These are phyloP conservation scores for Trachymyrmex septentrionalis DNA, from an alignment of 1,140 invertebrate species.

Conservation along the genomic window DNA sequence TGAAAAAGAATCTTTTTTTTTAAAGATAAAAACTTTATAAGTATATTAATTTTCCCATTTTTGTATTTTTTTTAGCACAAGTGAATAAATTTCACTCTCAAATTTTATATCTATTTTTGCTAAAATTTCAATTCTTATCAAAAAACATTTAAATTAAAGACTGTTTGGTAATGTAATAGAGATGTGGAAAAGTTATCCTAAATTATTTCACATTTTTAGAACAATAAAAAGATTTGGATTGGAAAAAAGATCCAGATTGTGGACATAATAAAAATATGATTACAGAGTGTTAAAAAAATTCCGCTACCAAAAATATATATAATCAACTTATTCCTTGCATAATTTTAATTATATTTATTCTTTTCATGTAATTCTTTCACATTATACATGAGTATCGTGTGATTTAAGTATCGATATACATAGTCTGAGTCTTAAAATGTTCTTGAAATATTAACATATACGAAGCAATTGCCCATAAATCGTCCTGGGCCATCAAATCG, in stretches of 20 bases:
- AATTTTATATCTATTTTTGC: too few relatives aligned
- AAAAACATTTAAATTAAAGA: too few relatives aligned
- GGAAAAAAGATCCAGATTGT: too few relatives aligned
- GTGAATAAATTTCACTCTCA: too few relatives aligned
- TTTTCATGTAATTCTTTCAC: not conserved
- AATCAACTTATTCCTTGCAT: not conserved
- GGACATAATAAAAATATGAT: too few relatives aligned
- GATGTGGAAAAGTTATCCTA: too few relatives aligned
- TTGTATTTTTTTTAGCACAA: too few relatives aligned
- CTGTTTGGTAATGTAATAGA: too few relatives aligned
- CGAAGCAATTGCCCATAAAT: conserved; percentile 28
- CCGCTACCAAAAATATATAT: not conserved
- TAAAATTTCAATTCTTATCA: too few relatives aligned
- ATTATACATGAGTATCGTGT: not conserved
- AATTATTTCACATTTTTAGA: too few relatives aligned
- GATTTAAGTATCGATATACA: not conserved
- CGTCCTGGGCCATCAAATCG: conserved; percentile 1
- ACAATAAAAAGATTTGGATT: too few relatives aligned
- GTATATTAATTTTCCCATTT: not conserved
- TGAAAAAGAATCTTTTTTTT: not conserved
- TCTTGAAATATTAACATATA: conserved; percentile 24
- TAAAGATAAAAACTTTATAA: not conserved
- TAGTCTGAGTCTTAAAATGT: not conserved
- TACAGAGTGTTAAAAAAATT: too few relatives aligned
- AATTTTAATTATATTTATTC: not conserved